Conservation (phyloP, 2,888 invertebrate species). For the Sturmia bella region DNA sequence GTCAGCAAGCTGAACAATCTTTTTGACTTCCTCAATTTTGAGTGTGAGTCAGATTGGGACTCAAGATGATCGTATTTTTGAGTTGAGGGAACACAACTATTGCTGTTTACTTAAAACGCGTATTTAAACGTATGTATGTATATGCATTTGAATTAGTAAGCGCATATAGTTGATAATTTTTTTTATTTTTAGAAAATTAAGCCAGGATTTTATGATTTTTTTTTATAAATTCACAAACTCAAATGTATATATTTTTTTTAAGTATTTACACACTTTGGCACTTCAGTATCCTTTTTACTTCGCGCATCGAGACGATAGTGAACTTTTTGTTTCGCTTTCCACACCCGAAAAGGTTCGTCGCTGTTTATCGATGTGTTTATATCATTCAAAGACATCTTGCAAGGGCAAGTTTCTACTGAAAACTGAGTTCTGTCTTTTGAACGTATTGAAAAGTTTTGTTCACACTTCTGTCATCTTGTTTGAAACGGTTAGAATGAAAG, state of each 20-base stretch:
- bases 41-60: no score
- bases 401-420: conserved; percentile 17
- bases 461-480: conserved; percentile 39
- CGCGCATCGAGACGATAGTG: conserved; percentile 75
- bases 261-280: conserved; percentile 47
- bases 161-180: no score
- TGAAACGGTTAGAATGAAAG: neutral
- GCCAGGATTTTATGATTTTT: conserved; percentile 11
- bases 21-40: no score
- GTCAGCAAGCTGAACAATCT: no score
- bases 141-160: no score
- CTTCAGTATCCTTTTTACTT: conserved; percentile 55
- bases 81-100: no score
- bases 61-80: no score
- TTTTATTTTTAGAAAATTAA: neutral
- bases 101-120: no score
- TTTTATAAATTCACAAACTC: neutral
- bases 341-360: conserved; percentile 73
- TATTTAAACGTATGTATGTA: no score
- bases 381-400: conserved; percentile 76
- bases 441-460: conserved; percentile 5
- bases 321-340: conserved; percentile 78
- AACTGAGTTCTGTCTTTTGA: conserved; percentile 43
- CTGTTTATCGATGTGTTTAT: conserved; percentile 59
- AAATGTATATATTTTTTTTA: conserved; percentile 1